Evolutionary conservation across 2,113 vertebrate genomes (phyloP).

Genomic region (Catharus bicknelli): DNA sequence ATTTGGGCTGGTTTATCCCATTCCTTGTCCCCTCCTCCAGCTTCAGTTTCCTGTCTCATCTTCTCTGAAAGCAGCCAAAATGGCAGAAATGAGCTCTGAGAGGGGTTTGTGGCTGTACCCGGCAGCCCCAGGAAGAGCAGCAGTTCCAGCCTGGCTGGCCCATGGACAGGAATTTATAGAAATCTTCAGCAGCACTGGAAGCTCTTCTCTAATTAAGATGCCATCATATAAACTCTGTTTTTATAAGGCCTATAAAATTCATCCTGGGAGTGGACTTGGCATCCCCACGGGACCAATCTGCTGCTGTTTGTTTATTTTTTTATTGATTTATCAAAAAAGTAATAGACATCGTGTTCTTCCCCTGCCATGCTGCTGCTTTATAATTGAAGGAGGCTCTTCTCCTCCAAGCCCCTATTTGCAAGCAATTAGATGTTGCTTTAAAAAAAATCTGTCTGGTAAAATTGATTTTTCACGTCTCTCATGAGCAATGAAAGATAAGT

Average conservation of each 20-base stretch:
- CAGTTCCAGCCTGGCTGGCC: neutral
- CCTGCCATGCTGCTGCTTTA: neutral
- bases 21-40: neutral
- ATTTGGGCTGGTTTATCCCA: no score
- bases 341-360: neutral
- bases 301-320: slow-evolving; percentile 40
- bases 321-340: slow-evolving; percentile 54
- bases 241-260: slow-evolving; percentile 44
- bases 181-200: neutral
- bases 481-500: neutral
- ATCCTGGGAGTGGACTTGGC: slow-evolving; percentile 45
- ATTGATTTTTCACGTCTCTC: neutral
- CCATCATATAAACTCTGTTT: slow-evolving; percentile 14
- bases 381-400: slow-evolving; percentile 13
- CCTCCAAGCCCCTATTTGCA: neutral
- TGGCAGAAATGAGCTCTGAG: neutral
- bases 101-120: neutral
- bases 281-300: slow-evolving; percentile 23
- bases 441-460: neutral
- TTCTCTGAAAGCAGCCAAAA: neutral
- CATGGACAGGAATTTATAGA: neutral
- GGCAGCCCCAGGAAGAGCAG: neutral
- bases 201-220: slow-evolving; percentile 5
- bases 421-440: slow-evolving; percentile 28
- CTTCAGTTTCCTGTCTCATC: neutral